Percentiles rank a stretch among this genome's conserved stretches.
Evolutionary conservation across 2,888 invertebrate genomes (phyloP).

Genomic region (Amphimallon solstitiale): DNA sequence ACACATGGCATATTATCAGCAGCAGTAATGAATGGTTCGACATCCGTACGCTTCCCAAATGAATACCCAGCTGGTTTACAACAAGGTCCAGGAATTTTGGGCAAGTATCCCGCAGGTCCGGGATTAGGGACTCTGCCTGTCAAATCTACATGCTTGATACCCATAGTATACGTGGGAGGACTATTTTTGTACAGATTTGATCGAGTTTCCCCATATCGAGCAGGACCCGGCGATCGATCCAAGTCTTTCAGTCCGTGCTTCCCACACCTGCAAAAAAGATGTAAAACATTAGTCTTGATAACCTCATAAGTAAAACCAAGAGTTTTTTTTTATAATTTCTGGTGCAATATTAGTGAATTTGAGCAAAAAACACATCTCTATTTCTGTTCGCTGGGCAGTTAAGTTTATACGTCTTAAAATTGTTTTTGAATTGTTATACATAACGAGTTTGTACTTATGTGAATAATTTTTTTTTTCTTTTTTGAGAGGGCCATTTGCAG

Average conservation of each 20-base stretch:
- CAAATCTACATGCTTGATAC: constrained; percentile 44
- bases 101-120: constrained; percentile 68
- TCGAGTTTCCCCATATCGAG: constrained; percentile 56
- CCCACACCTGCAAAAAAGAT: constrained; percentile 38
- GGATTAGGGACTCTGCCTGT: constrained; percentile 61
- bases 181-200: constrained; percentile 54
- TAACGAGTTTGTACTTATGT: too few species aligned
- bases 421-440: too few species aligned
- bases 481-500: too few species aligned
- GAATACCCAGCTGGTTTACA: constrained; percentile 67
- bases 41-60: constrained; percentile 70
- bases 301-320: too few species aligned
- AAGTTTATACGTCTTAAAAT: too few species aligned
- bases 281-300: too few species aligned
- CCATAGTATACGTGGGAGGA: constrained; percentile 56
- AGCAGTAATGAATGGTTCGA: constrained; percentile 69
- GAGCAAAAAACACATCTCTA: too few species aligned
- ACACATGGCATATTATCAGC: constrained; percentile 68
- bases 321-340: too few species aligned
- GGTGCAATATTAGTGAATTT: too few species aligned
- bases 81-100: constrained; percentile 58
- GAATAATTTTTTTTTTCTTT: too few species aligned
- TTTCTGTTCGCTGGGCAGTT: too few species aligned
- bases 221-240: constrained; percentile 63
- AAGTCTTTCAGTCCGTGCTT: constrained; percentile 36